These are phyloP conservation scores for Semibalanus balanoides DNA, from an alignment of 1,140 invertebrate genomes.

Conservation along the genomic window DNA sequence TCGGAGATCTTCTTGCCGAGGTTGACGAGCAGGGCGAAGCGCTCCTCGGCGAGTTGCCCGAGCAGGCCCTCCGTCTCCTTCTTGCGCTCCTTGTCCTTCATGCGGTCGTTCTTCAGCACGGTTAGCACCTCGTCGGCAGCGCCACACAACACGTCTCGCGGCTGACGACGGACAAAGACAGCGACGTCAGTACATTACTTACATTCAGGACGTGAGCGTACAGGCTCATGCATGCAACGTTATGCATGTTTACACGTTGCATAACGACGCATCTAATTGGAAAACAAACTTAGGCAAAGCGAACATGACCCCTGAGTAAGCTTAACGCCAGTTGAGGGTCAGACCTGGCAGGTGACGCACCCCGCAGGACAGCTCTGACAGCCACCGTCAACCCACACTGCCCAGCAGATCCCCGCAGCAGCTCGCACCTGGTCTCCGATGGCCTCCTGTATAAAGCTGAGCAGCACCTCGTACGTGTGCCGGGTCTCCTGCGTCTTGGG, in stretches of 20 bases:
- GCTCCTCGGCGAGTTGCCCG: constrained; percentile 76
- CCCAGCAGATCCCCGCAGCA: no score
- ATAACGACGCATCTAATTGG: no score
- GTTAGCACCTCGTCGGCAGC: constrained; percentile 95
- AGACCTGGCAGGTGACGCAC: no score
- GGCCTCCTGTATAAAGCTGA: constrained; percentile 95
- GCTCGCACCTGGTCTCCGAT: constrained; percentile 72
- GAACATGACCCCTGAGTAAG: no score
- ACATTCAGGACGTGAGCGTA: no score
- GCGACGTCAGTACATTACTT: not conserved
- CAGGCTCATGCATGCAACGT: no score
- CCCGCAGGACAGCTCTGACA: no score
- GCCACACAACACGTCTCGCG: constrained; percentile 88
- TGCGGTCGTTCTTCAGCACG: constrained; percentile 86
- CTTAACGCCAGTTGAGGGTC: no score
- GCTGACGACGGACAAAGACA: constrained; percentile 32
- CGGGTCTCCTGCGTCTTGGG: constrained; percentile 95
- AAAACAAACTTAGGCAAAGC: no score
- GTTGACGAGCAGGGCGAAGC: constrained; percentile 89
- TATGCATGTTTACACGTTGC: no score
- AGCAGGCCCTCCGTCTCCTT: constrained; percentile 78
- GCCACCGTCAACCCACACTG: no score
- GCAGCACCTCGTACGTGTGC: constrained; percentile 88
- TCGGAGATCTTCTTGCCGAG: constrained; percentile 97
- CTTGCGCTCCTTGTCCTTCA: constrained; percentile 88